Evolutionary conservation across 2,888 invertebrate genomes (phyloP).

Genomic region (Eilema griseolum): DNA sequence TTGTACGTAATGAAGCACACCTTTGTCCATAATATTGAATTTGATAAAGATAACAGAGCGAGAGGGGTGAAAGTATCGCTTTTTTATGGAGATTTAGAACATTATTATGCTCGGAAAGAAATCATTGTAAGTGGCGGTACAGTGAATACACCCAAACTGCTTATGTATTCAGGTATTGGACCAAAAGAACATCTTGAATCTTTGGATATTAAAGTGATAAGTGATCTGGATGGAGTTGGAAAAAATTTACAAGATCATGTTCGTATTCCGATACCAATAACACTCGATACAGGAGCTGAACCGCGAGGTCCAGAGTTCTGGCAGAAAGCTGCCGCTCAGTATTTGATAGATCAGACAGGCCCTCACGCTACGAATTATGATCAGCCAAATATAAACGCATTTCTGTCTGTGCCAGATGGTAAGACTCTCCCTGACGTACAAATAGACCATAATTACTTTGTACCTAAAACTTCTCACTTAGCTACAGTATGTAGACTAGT

Average conservation of each 20-base stretch:
- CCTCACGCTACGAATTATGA: constrained; percentile 76
- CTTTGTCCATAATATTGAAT: constrained; percentile 60
- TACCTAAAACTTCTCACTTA: constrained; percentile 73
- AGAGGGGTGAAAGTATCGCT: constrained; percentile 66
- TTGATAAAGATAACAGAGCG: constrained; percentile 63
- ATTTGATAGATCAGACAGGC: constrained; percentile 76
- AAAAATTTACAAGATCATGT: constrained; percentile 83
- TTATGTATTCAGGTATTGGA: constrained; percentile 79
- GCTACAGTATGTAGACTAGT: constrained; percentile 67
- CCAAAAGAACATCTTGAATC: constrained; percentile 67
- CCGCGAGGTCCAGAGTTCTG: constrained; percentile 67
- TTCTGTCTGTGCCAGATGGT: constrained; percentile 68
- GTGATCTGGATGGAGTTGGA: constrained; percentile 72
- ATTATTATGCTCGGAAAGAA: constrained; percentile 70
- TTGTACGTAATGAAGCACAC: constrained; percentile 73
- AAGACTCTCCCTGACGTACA: constrained; percentile 76
- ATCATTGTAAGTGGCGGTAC: constrained; percentile 76
- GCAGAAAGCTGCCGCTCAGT: constrained; percentile 73
- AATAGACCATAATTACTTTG: constrained; percentile 80
- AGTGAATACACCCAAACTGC: constrained; percentile 72
- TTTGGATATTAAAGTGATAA: constrained; percentile 63
- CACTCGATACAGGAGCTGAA: constrained; percentile 69
- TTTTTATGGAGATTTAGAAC: constrained; percentile 58
- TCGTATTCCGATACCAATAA: constrained; percentile 76
- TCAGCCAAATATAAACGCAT: constrained; percentile 80